Evolutionary conservation across 2,113 vertebrate species (phyloP).

Genomic region (Panthera leo): DNA sequence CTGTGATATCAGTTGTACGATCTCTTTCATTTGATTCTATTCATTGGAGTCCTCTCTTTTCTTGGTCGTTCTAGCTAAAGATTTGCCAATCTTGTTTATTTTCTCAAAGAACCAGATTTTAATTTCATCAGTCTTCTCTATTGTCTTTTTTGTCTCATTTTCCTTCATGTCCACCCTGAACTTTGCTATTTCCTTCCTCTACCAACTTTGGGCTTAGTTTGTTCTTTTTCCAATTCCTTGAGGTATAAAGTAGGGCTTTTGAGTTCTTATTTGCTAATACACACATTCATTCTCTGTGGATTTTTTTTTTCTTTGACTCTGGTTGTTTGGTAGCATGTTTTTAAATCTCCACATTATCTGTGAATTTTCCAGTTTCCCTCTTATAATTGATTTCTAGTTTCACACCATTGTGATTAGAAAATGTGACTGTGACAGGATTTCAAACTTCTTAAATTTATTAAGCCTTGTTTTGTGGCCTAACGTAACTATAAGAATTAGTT

Average conservation of each 20-base stretch:
- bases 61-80: neutral
- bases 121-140: neutral
- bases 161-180: neutral
- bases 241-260: neutral
- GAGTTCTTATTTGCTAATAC: neutral
- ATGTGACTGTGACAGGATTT: neutral
- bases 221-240: neutral
- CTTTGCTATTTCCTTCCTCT: neutral
- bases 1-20: neutral
- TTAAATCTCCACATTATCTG: neutral
- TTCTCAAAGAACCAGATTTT: neutral
- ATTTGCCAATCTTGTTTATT: neutral
- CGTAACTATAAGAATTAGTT: neutral
- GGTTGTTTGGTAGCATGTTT: neutral
- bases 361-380: neutral
- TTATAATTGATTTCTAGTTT: neutral
- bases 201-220: neutral
- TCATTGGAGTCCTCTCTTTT: neutral
- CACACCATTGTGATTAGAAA: neutral
- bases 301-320: neutral
- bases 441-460: neutral
- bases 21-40: neutral
- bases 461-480: neutral
- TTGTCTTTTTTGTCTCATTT: neutral
- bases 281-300: neutral